Conservation (phyloP, 2,888 invertebrate species). For the Periphyllus acericola region DNA sequence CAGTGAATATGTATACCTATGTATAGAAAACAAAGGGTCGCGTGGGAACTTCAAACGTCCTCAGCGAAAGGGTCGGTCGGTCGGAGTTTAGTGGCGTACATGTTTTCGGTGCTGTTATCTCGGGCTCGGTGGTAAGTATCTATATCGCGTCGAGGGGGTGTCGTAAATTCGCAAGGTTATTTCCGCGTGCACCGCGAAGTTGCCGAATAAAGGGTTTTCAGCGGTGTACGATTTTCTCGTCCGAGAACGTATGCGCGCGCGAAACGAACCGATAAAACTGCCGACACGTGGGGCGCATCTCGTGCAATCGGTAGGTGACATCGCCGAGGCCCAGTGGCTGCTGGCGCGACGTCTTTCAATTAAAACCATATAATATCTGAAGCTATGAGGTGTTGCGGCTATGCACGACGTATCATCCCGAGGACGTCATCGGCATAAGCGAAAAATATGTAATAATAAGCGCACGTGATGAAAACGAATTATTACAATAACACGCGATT, state of each 20-base stretch:
- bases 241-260: not conserved
- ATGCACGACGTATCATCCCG: no score
- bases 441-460: no score
- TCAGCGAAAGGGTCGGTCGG: conserved; percentile 29
- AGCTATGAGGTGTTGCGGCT: no score
- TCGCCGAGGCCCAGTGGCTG: not conserved
- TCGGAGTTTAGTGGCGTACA: not conserved
- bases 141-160: not conserved
- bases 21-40: no score
- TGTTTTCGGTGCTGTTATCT: conserved; percentile 49
- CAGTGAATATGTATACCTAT: not conserved
- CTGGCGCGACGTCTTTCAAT: not conserved
- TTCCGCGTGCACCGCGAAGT: conserved; percentile 39
- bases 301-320: not conserved
- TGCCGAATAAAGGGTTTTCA: conserved; percentile 52
- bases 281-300: not conserved
- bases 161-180: conserved; percentile 57
- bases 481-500: no score
- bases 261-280: not conserved
- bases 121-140: conserved; percentile 19
- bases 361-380: not conserved
- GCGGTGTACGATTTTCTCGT: not conserved
- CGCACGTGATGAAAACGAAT: no score
- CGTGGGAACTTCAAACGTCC: not conserved
- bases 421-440: no score